phyloP scores from a whole-genome alignment of 2,113 vertebrate genomes.

The Mirounga angustirostris region DNA sequence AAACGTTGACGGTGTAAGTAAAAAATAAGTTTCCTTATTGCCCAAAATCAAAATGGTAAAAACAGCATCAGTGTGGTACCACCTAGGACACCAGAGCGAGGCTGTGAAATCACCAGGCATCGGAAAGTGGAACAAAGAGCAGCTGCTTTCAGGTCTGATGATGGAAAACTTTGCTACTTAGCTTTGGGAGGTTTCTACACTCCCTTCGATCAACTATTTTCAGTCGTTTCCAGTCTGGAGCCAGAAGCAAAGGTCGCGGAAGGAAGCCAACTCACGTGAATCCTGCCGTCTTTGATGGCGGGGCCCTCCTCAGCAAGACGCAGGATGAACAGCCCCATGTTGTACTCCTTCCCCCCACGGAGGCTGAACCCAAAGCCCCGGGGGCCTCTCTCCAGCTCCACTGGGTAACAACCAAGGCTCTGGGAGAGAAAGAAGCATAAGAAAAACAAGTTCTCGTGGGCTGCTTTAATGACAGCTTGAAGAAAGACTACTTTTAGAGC shows the following conservation, averaged over 20 bases:
- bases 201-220: not conserved
- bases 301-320: slow-evolving; percentile 97
- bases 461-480: not conserved
- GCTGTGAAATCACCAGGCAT: no score
- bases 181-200: not conserved
- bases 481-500: not conserved
- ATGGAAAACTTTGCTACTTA: not conserved
- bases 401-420: slow-evolving; percentile 92
- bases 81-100: fast-evolving
- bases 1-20: not conserved
- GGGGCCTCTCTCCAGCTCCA: slow-evolving; percentile 95
- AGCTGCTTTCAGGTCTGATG: not conserved
- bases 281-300: slow-evolving; percentile 94
- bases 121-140: no score
- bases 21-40: not conserved
- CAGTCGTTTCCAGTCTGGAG: not conserved
- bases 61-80: fast-evolving
- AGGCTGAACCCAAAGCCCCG: slow-evolving; percentile 98
- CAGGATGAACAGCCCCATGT: slow-evolving; percentile 99
- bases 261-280: slow-evolving; percentile 91
- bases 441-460: not conserved
- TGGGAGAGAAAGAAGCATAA: not conserved
- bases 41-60: not conserved
- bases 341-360: slow-evolving; percentile 98
- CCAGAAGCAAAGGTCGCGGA: not conserved